Evolutionary conservation across 2,797 vertebrate genomes (phyloP).

Genomic region (Anabacerthia variegaticeps): DNA sequence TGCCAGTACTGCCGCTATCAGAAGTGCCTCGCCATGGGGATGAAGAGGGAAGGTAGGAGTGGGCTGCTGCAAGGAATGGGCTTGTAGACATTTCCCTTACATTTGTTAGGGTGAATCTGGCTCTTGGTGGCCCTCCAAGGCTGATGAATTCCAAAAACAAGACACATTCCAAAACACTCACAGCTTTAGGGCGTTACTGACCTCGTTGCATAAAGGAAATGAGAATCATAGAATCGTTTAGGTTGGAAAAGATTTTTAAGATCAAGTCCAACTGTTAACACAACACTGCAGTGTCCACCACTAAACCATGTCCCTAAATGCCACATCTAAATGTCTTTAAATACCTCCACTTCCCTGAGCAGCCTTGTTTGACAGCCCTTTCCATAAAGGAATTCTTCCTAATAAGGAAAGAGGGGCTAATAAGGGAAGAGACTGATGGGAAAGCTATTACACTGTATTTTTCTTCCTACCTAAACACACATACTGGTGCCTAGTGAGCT

Average conservation of each 20-base stretch:
- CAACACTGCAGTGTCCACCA: not conserved
- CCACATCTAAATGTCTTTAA: not conserved
- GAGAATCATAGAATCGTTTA: not conserved
- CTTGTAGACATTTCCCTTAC: not conserved
- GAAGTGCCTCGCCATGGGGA: conserved; percentile 96
- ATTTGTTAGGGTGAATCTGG: not conserved
- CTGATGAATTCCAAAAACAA: not conserved
- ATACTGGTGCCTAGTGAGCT: not conserved
- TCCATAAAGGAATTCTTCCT: not conserved
- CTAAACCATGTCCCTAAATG: not conserved
- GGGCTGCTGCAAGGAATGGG: not conserved
- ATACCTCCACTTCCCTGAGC: not conserved
- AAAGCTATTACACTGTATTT: not conserved
- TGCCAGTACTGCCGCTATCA: conserved; percentile 93
- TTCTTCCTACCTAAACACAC: not conserved
- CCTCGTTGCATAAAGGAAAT: fast-evolving
- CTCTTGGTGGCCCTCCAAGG: not conserved
- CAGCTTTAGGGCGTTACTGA: not conserved
- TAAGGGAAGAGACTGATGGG: not conserved
- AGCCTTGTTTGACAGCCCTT: not conserved
- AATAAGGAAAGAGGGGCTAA: not conserved
- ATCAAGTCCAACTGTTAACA: not conserved
- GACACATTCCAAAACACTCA: not conserved
- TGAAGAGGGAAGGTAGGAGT: conserved; percentile 92
- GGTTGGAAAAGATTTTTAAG: not conserved